Conservation (phyloP, 2,797 vertebrate genomes). For the Taenioides sp. region DNA sequence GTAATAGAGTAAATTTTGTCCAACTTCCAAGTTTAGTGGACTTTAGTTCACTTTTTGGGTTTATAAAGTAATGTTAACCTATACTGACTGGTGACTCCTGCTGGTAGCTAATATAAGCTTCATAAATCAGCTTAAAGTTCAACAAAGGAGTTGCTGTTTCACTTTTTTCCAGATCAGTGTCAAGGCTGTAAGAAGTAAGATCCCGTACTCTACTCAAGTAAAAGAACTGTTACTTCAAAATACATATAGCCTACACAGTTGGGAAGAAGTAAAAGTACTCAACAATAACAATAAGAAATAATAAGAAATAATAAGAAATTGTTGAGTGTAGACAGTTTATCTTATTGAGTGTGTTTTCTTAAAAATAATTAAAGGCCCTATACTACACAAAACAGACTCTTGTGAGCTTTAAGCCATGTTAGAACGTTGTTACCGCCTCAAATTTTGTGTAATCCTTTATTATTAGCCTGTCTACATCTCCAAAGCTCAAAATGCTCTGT, state of each 20-base stretch:
- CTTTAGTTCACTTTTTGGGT: background rate
- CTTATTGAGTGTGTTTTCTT: no score
- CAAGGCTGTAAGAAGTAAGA: conserved; percentile 18
- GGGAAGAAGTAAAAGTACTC: no score
- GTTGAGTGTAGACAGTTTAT: no score
- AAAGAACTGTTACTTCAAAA: background rate
- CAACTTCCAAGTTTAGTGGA: background rate
- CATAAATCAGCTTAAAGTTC: conserved; percentile 72
- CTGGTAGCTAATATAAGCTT: conserved; percentile 57
- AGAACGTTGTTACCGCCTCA: no score
- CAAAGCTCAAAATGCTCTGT: no score
- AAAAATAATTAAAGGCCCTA: no score
- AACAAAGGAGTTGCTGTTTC: conserved; percentile 72
- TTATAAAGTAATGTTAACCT: background rate
- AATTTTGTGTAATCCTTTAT: no score
- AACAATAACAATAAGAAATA: no score
- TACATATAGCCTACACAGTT: background rate
- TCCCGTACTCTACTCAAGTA: background rate
- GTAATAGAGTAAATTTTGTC: conserved; percentile 5
- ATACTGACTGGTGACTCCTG: conserved; percentile 46
- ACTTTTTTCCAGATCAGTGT: conserved; percentile 65
- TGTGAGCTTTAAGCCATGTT: no score
- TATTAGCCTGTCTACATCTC: no score
- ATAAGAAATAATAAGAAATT: no score
- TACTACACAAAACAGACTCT: no score